Percentiles rank a stretch among this genome's conserved stretches.
These are phyloP conservation scores for Miichthys miiuy DNA, from an alignment of 2,797 vertebrate species.

Conservation along the genomic window DNA sequence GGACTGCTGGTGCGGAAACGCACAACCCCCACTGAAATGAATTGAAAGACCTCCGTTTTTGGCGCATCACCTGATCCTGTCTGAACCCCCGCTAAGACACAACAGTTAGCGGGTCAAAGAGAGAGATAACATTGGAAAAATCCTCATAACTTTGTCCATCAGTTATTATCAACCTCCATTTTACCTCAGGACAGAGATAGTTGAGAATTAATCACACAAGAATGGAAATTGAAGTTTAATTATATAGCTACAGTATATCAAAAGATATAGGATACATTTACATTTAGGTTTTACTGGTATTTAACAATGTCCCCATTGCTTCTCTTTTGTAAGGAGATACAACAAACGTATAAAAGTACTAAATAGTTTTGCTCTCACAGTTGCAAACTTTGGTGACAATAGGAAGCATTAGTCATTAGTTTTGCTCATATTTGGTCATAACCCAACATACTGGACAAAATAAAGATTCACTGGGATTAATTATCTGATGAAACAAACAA, in stretches of 20 bases:
- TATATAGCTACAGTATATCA: not conserved
- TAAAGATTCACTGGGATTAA: no score
- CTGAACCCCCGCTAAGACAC: no score
- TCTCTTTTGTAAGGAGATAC: not conserved
- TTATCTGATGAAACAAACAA: no score
- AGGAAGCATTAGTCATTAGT: not conserved
- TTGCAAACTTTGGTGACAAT: not conserved
- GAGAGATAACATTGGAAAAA: constrained; percentile 5
- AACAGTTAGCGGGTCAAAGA: not conserved
- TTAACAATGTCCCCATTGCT: constrained; percentile 1
- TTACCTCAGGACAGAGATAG: constrained; percentile 1
- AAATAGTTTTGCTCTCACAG: not conserved
- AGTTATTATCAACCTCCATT: constrained; percentile 14
- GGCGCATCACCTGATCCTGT: no score
- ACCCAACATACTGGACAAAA: not conserved
- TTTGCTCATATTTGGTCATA: not conserved
- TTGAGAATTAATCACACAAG: constrained; percentile 14
- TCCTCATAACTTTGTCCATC: not conserved
- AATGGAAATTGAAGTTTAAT: constrained; percentile 2
- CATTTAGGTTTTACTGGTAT: not conserved
- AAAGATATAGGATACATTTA: not conserved
- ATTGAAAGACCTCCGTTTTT: no score
- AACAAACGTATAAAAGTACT: not conserved
- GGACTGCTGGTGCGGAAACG: no score
- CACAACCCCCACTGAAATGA: no score